Percentiles rank a stretch among this genome's conserved stretches.
These are phyloP conservation scores for Poeciliopsis paucimaculata DNA, from an alignment of 2,797 vertebrate genomes.

Conservation along the genomic window DNA sequence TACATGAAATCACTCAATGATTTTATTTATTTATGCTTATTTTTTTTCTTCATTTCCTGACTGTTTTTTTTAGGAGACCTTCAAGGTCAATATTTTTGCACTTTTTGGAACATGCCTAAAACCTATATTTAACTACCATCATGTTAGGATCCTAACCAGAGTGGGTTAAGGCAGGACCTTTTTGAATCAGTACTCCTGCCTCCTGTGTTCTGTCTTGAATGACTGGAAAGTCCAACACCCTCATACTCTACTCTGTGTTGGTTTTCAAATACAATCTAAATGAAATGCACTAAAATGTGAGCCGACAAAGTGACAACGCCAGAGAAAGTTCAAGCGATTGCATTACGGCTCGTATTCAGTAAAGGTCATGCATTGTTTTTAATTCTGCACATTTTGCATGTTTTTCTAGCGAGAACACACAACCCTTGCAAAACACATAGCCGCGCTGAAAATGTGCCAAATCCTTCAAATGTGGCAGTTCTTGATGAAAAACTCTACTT, in stretches of 20 bases:
- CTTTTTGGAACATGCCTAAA: not conserved
- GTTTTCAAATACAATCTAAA: not conserved
- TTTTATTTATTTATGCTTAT: too few relatives aligned
- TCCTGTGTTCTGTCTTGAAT: too few relatives aligned
- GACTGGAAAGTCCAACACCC: not conserved
- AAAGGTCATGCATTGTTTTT: not conserved
- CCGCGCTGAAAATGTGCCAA: conserved; percentile 43
- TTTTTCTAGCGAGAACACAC: not conserved
- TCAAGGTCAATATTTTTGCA: not conserved
- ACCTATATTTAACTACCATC: not conserved
- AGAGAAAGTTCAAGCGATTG: not conserved
- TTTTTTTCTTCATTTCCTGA: too few relatives aligned
- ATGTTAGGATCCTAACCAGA: not conserved
- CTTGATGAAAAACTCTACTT: conserved; percentile 41
- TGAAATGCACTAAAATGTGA: not conserved
- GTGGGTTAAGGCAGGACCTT: too few relatives aligned
- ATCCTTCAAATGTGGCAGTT: conserved; percentile 34
- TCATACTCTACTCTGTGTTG: not conserved
- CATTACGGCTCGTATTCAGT: not conserved
- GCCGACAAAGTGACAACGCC: not conserved
- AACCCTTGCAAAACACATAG: conserved; percentile 10
- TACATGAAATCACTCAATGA: not conserved
- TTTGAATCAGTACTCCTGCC: too few relatives aligned
- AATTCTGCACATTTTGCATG: not conserved
- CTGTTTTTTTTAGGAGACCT: not conserved